Base-by-base conservation (phyloP, 2,113 vertebrate genomes). In the Phylloscopus whistleri region DNA sequence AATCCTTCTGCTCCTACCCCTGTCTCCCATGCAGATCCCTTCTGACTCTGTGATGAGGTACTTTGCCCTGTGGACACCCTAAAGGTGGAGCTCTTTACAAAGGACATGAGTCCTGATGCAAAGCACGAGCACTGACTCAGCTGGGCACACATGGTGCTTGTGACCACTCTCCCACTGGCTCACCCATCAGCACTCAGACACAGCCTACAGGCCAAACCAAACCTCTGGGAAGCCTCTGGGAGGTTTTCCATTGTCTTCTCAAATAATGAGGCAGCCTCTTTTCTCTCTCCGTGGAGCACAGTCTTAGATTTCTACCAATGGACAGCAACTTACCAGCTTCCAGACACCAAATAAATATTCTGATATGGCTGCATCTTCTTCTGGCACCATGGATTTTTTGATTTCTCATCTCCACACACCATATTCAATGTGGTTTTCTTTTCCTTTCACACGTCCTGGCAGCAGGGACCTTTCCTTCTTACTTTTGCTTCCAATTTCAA, bases 401-500 rank as follows among this genome's bases (percentile, higher is more conserved):
- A 30, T 64, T 91, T 87, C 62, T 89, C 21, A 39, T 82, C 51
- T 79, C 66, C 39, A 73, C 37, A 37, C 31, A 70, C 2, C 14
- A 27, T 10, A 5, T 88, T 84, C 51, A 72, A n/a, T 33, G 48
- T 39, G 11, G 26, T 48, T 87, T 79, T 75, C 43, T 94, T 90
- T 78, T 48, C 39, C 12, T 82, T 69, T 21, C 31, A 58, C 4
- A 0, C 55, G 31, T 55, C 31, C 49, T 87, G 31, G 56, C 28
- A 77, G 48, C 64, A 73, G 21, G 18, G 23, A 78, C 37, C 64
- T 93, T 91, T 88, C 48, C 74, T 78, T 82, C 72, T 87, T 91
- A 39, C 37, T 55, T 67, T 79, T 87, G 28, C 70, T 94, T 87
- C 62, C 76, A 70, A 90, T 92, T 93, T 87, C 73, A 95, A 41